Conservation (phyloP, 1,140 invertebrate genomes). For the Bursaphelenchus mucronatus region DNA sequence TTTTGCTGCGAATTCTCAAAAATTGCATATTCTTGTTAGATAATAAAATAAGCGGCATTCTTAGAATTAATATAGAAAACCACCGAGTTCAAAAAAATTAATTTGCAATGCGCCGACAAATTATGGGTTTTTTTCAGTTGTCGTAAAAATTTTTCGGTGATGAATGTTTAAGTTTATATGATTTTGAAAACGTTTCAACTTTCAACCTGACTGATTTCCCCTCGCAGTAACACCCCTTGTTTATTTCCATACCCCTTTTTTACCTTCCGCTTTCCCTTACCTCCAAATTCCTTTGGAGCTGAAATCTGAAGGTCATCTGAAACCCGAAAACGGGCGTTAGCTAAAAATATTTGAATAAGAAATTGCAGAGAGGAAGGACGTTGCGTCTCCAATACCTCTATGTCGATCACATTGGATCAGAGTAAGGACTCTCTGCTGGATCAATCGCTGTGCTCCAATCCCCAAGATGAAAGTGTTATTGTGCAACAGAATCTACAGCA, state of each 20-base stretch:
- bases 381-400: conserved; percentile 30
- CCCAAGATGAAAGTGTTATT: conserved; percentile 44
- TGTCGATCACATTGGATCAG: conserved; percentile 52
- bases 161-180: no score
- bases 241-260: neutral
- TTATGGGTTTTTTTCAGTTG: no score
- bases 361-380: conserved; percentile 34
- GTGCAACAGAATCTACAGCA: neutral
- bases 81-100: no score
- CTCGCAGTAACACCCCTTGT: neutral
- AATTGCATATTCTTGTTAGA: no score
- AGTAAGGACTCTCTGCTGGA: conserved; percentile 51
- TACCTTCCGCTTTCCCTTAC: neutral
- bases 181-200: no score
- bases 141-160: no score
- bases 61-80: no score
- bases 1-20: no score
- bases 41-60: no score
- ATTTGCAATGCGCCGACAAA: no score
- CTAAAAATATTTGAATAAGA: neutral
- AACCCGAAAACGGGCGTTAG: neutral
- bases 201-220: no score
- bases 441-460: conserved; percentile 55
- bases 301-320: neutral
- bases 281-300: neutral